These are phyloP conservation scores for Hirudo medicinalis DNA, from an alignment of 1,140 invertebrate species.

Conservation along the genomic window DNA sequence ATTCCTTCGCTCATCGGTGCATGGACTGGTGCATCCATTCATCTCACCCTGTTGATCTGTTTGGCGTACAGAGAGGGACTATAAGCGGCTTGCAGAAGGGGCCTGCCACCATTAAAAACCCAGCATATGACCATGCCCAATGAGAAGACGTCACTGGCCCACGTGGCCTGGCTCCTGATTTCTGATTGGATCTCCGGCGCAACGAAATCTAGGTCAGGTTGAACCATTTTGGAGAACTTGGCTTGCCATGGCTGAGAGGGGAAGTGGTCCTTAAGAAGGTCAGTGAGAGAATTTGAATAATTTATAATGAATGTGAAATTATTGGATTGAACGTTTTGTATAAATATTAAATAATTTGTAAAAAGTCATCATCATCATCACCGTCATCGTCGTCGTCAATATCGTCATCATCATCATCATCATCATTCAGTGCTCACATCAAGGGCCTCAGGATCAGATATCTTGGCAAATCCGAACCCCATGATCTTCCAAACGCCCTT, in stretches of 20 bases:
- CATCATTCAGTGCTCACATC: no score
- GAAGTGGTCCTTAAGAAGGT: no score
- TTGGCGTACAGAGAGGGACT: slow-evolving; percentile 27
- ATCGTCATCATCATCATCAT: no score
- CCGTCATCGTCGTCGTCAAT: no score
- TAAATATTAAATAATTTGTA: no score
- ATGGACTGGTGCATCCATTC: no score
- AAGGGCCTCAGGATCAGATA: not conserved
- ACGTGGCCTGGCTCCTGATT: slow-evolving; percentile 27
- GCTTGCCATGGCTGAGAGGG: slow-evolving; percentile 54
- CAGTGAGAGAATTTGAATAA: no score
- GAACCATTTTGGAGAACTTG: slow-evolving; percentile 67
- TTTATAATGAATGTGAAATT: no score
- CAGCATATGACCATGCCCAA: slow-evolving; percentile 74
- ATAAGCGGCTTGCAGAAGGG: slow-evolving; percentile 28
- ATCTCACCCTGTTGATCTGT: slow-evolving; percentile 29
- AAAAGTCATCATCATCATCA: no score
- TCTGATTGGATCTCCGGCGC: slow-evolving; percentile 48
- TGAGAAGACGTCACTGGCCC: slow-evolving; percentile 65
- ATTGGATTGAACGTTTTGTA: no score
- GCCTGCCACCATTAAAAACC: slow-evolving; percentile 46
- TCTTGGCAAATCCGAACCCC: slow-evolving; percentile 71
- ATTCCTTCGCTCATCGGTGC: no score
- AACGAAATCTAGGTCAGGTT: slow-evolving; percentile 71
- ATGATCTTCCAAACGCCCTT: slow-evolving; percentile 88